phyloP scores from a whole-genome alignment of 2,888 invertebrate genomes.

The Pollenia angustigena region DNA sequence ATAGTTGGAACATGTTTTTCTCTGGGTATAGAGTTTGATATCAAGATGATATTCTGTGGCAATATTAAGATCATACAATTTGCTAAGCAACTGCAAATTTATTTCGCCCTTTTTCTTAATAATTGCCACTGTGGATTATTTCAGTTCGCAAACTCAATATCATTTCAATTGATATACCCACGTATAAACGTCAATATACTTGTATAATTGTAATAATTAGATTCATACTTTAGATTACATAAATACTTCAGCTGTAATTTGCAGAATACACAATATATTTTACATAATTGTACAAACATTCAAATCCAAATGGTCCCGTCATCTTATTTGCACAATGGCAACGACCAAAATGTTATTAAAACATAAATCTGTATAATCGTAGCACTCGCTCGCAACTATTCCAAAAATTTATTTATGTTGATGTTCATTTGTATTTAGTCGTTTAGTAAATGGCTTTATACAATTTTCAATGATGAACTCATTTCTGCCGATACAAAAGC shows the following conservation, averaged over 20 bases:
- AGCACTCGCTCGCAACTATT: conserved; percentile 33
- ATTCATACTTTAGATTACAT: not conserved
- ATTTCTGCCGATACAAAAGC: not conserved
- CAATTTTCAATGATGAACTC: conserved; percentile 62
- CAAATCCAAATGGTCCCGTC: conserved; percentile 16
- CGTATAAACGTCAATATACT: not conserved
- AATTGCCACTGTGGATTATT: too few species aligned
- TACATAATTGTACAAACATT: conserved; percentile 8
- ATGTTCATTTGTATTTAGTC: conserved; percentile 47
- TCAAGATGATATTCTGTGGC: too few species aligned
- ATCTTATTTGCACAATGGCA: conserved; percentile 19
- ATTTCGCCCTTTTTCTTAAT: too few species aligned
- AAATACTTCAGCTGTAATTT: conserved; percentile 2
- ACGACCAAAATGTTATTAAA: conserved; percentile 58
- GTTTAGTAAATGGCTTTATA: conserved; percentile 41
- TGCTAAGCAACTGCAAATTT: too few species aligned
- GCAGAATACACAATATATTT: not conserved
- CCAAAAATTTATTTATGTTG: conserved; percentile 46
- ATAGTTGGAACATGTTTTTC: too few species aligned
- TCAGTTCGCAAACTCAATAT: not conserved
- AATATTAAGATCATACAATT: too few species aligned
- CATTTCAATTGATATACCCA: conserved; percentile 11
- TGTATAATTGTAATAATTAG: conserved; percentile 31
- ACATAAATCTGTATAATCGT: conserved; percentile 61
- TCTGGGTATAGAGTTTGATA: too few species aligned